phyloP scores from a whole-genome alignment of 2,888 invertebrate species.

The Willowsia nigromaculata region DNA sequence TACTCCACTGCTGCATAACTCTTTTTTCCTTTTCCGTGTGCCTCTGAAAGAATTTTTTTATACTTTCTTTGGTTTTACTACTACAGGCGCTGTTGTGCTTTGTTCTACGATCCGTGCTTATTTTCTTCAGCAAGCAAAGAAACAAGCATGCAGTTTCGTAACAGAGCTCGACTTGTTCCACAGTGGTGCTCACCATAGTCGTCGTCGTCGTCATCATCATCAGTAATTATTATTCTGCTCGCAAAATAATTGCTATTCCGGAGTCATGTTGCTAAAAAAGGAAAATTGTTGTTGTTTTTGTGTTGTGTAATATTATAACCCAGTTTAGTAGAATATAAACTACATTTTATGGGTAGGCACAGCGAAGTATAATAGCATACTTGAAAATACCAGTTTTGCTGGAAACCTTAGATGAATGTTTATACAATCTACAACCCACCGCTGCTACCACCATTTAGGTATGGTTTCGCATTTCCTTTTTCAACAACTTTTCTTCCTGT shows the following conservation, averaged over 20 bases:
- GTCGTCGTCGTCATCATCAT: not conserved
- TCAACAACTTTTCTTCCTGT: not conserved
- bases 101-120: not conserved
- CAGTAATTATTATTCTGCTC: conserved; percentile 36
- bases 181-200: not conserved
- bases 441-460: not conserved
- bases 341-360: not conserved
- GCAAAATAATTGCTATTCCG: conserved; percentile 34
- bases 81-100: not conserved
- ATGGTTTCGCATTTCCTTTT: not conserved
- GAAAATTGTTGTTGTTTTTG: conserved; percentile 35
- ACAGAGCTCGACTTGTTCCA: not conserved
- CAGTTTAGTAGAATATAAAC: not conserved
- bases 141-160: not conserved
- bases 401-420: not conserved
- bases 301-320: conserved; percentile 1
- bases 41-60: not conserved
- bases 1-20: not conserved
- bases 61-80: not conserved
- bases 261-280: conserved; percentile 18
- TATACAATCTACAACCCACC: not conserved
- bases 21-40: not conserved
- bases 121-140: not conserved
- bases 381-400: not conserved
- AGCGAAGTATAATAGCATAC: not conserved